Evolutionary conservation across 2,797 vertebrate species (phyloP).

Genomic region (Gambusia yucatana): DNA sequence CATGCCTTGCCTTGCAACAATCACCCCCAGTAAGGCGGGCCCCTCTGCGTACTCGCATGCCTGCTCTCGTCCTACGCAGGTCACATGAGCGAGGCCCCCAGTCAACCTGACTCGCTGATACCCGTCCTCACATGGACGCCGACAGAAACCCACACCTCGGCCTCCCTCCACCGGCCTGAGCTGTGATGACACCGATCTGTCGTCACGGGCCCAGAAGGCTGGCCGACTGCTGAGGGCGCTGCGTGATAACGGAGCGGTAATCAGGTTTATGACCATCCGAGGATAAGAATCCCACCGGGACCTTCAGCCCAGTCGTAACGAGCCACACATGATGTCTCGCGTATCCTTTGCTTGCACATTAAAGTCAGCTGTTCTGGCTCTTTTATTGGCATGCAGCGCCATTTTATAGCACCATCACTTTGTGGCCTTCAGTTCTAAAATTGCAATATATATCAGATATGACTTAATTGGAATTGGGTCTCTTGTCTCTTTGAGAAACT

Average conservation of each 20-base stretch:
- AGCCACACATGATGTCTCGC: background rate
- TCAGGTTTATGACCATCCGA: constrained; percentile 25
- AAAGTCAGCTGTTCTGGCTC: background rate
- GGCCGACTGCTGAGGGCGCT: background rate
- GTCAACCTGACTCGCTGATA: constrained; percentile 46
- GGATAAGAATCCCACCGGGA: constrained; percentile 31
- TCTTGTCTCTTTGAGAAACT: background rate
- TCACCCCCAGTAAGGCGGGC: constrained; percentile 52
- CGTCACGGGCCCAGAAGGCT: background rate
- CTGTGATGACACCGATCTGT: constrained; percentile 19
- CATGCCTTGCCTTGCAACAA: constrained; percentile 58
- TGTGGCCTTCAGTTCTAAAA: no score
- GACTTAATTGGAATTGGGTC: no score
- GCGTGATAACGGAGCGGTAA: constrained; percentile 19
- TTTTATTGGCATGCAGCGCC: no score
- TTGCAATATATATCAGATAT: no score
- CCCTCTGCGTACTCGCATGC: constrained; percentile 70
- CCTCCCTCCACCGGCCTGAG: constrained; percentile 5
- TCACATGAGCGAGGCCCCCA: constrained; percentile 59
- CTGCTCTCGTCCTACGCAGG: constrained; percentile 68
- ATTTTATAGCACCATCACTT: no score
- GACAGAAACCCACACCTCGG: constrained; percentile 52
- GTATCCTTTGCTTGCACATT: background rate
- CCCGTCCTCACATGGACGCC: constrained; percentile 32
- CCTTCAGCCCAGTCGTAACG: background rate